Percentiles rank a stretch among this genome's conserved stretches.
Evolutionary conservation across 2,113 vertebrate species (phyloP).

Genomic region (Ammodytes dubius): DNA sequence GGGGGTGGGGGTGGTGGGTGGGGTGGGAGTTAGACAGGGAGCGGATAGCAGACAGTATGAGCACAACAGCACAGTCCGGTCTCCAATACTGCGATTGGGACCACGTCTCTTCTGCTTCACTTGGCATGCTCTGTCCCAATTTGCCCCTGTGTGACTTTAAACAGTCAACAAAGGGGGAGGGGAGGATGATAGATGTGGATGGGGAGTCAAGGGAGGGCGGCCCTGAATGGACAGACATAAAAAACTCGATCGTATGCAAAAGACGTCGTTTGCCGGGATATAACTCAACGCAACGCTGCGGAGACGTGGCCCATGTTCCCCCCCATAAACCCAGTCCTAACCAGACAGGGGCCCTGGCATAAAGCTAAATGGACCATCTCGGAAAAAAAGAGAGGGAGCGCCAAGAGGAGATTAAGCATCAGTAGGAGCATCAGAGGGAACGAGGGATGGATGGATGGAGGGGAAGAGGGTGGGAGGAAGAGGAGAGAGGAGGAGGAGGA

Average conservation of each 20-base stretch:
- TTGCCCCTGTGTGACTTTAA: conserved; percentile 81
- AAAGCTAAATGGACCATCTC: conserved; percentile 79
- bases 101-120: conserved; percentile 77
- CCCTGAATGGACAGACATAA: conserved; percentile 48
- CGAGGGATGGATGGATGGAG: conserved; percentile 62
- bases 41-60: conserved; percentile 19
- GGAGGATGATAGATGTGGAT: conserved; percentile 40
- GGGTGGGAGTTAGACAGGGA: neutral
- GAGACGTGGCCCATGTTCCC: conserved; percentile 54
- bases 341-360: conserved; percentile 71
- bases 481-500: conserved; percentile 75
- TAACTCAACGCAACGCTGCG: conserved; percentile 50
- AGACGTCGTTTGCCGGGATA: conserved; percentile 52
- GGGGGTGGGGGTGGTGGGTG: conserved; percentile 19
- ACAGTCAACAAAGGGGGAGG: conserved; percentile 83
- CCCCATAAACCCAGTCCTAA: conserved; percentile 68
- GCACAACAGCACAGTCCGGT: conserved; percentile 56
- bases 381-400: conserved; percentile 54
- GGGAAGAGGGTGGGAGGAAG: conserved; percentile 66
- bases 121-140: conserved; percentile 80
- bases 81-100: conserved; percentile 59
- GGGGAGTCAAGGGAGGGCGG: neutral
- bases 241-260: conserved; percentile 60
- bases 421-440: conserved; percentile 75
- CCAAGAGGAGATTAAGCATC: conserved; percentile 73